A percentile compares a stretch with the other conserved stretches of the same genome.
These are phyloP conservation scores for Trissolcus brochymenae DNA, from an alignment of 2,888 invertebrate species.

Conservation along the genomic window DNA sequence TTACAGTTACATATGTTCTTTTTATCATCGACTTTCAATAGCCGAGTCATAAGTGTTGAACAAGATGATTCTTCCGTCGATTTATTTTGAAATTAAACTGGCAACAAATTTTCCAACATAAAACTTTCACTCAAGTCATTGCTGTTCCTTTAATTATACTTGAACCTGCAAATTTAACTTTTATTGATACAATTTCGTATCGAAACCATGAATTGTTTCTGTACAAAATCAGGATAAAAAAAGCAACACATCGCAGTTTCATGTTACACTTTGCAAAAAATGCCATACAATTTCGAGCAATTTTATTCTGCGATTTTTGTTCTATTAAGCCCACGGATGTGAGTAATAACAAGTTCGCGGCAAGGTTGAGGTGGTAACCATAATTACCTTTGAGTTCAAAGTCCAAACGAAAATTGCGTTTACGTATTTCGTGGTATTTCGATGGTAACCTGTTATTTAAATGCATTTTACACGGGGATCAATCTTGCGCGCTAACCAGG, in stretches of 20 bases:
- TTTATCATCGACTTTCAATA: too few relatives aligned
- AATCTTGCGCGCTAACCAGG: conserved; percentile 30
- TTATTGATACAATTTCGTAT: neutral
- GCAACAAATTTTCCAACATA: neutral
- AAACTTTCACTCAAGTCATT: neutral
- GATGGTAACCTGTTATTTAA: conserved; percentile 48
- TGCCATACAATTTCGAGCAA: conserved; percentile 20
- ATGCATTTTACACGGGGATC: conserved; percentile 40
- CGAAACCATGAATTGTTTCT: neutral
- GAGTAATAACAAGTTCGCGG: conserved; percentile 44
- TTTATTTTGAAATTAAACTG: neutral
- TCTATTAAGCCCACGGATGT: conserved; percentile 38
- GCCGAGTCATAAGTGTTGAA: too few relatives aligned
- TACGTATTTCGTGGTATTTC: conserved; percentile 42
- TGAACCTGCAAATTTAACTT: neutral
- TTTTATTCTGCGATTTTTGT: conserved; percentile 45
- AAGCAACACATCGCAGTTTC: neutral
- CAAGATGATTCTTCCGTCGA: too few relatives aligned
- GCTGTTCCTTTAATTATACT: neutral
- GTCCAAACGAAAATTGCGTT: conserved; percentile 43
- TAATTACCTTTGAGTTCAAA: conserved; percentile 51
- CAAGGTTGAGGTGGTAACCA: conserved; percentile 26
- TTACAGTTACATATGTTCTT: neutral
- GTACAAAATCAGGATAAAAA: neutral
- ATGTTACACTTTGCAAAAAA: neutral